Percentiles rank a stretch among this genome's conserved stretches.
phyloP scores from a whole-genome alignment of 2,888 invertebrate species.

The Drosophila paranaensis region DNA sequence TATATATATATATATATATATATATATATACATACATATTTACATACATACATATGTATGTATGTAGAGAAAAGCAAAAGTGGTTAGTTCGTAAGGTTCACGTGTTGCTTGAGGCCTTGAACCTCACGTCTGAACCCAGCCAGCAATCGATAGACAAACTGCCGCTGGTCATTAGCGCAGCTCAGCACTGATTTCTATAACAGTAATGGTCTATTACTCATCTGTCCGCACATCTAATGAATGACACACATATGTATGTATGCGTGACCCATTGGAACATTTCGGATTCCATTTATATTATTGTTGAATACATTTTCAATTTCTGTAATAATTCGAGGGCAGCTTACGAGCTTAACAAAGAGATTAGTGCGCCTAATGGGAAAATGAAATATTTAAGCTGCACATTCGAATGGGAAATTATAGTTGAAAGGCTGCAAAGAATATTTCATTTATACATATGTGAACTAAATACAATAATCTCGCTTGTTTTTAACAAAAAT shows the following conservation, averaged over 20 bases:
- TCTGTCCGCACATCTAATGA: constrained; percentile 20
- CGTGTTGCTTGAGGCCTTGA: constrained; percentile 60
- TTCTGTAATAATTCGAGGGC: constrained; percentile 2
- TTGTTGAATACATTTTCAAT: constrained; percentile 14
- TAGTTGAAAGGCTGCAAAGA: not conserved
- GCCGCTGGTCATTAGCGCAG: constrained; percentile 39
- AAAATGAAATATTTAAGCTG: not conserved
- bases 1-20: not conserved
- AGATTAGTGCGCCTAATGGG: not conserved
- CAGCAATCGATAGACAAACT: constrained; percentile 44
- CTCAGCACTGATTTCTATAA: constrained; percentile 39
- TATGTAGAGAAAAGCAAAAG: constrained; percentile 49
- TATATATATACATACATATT: not conserved
- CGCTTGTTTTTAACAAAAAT: not conserved
- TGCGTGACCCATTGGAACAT: constrained; percentile 35
- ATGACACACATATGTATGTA: constrained; percentile 27
- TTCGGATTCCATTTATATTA: constrained; percentile 18
- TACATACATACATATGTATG: too few species aligned
- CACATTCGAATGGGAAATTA: not conserved
- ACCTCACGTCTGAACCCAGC: constrained; percentile 34
- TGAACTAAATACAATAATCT: not conserved
- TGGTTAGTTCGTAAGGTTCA: constrained; percentile 37
- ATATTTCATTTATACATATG: not conserved
- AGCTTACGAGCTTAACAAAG: constrained; percentile 4
- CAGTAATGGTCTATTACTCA: constrained; percentile 28